A percentile compares a stretch with the other conserved stretches of the same genome.
Conservation (phyloP, 1,140 invertebrate genomes). For the Aphis craccivora region DNA sequence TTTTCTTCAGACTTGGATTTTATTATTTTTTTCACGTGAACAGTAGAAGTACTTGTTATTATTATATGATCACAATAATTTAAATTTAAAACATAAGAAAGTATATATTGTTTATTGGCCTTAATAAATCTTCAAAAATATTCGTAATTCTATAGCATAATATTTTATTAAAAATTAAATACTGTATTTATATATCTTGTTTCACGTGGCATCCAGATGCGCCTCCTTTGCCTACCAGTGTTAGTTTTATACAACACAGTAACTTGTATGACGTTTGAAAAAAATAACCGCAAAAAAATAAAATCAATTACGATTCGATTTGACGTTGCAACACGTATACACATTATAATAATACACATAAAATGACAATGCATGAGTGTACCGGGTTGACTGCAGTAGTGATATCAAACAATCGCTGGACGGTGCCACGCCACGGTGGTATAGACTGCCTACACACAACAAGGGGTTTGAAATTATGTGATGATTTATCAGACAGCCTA, state of each 20-base stretch:
- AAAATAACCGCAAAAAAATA: not conserved
- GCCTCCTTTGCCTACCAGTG: too few relatives aligned
- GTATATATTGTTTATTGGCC: too few relatives aligned
- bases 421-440: not conserved
- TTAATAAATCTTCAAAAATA: too few relatives aligned
- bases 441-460: not conserved
- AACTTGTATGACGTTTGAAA: not conserved
- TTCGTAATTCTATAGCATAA: too few relatives aligned
- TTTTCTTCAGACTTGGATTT: too few relatives aligned
- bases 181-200: not conserved
- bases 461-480: not conserved
- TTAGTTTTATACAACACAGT: not conserved
- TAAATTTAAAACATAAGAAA: too few relatives aligned
- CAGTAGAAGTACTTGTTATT: too few relatives aligned
- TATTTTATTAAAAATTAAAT: too few relatives aligned
- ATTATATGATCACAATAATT: too few relatives aligned
- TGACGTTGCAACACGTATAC: not conserved
- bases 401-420: not conserved
- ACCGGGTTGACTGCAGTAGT: not conserved
- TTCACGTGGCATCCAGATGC: not conserved
- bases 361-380: not conserved
- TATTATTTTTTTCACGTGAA: too few relatives aligned
- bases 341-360: not conserved
- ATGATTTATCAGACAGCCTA: slow-evolving; percentile 29
- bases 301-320: not conserved